Conservation (phyloP, 1,140 invertebrate genomes). For the Drosophila ogumai region DNA sequence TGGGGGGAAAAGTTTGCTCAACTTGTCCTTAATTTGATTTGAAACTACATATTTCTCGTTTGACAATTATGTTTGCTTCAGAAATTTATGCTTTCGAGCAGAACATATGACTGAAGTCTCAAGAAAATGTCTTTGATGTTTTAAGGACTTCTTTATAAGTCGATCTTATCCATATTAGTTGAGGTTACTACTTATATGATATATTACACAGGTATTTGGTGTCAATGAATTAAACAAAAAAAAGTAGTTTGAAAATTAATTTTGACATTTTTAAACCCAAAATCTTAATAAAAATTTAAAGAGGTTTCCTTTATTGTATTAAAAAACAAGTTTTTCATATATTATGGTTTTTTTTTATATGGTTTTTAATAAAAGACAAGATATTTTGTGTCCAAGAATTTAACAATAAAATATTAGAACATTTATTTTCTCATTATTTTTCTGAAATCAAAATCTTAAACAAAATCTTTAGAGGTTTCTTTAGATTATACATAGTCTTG, state of each 20-base stretch:
- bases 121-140: neutral
- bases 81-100: neutral
- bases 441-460: neutral
- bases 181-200: too few relatives aligned
- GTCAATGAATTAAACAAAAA: neutral
- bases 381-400: too few relatives aligned
- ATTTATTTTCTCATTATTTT: neutral
- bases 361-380: too few relatives aligned
- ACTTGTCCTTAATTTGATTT: conserved; percentile 10
- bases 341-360: too few relatives aligned
- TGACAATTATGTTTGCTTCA: neutral
- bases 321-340: too few relatives aligned
- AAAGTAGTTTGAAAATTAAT: neutral
- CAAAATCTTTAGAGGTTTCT: neutral
- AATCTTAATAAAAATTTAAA: too few relatives aligned
- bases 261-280: neutral
- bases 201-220: too few relatives aligned
- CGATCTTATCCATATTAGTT: too few relatives aligned
- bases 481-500: neutral
- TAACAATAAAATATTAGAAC: too few relatives aligned
- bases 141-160: neutral
- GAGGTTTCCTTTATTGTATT: neutral
- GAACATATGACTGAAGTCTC: neutral
- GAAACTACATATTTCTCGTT: neutral
- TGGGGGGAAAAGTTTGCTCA: conserved; percentile 19